These are phyloP conservation scores for Cantharis rufa DNA, from an alignment of 2,888 invertebrate species.

Conservation along the genomic window DNA sequence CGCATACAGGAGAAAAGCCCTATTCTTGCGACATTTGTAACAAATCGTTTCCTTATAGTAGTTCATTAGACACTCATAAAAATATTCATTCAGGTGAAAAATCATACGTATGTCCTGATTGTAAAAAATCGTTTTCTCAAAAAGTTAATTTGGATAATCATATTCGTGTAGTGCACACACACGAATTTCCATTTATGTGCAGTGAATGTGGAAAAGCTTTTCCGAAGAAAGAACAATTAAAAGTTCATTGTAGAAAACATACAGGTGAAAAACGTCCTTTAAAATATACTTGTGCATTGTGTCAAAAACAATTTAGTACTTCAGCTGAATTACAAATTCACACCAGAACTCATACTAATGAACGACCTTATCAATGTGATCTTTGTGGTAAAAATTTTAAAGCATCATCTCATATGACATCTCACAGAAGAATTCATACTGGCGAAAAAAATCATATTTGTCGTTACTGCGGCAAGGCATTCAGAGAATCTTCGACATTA, in stretches of 20 bases:
- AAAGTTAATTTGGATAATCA: constrained; percentile 41
- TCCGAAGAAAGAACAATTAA: constrained; percentile 40
- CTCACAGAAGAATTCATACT: constrained; percentile 42
- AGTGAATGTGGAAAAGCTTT: constrained; percentile 41
- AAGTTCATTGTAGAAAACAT: constrained; percentile 42
- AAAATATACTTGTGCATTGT: constrained; percentile 36
- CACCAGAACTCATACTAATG: constrained; percentile 40
- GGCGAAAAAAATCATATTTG: constrained; percentile 41
- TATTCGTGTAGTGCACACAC: constrained; percentile 41
- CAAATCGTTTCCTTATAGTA: constrained; percentile 41
- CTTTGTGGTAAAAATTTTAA: constrained; percentile 43
- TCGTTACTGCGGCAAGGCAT: constrained; percentile 40
- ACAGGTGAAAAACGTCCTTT: constrained; percentile 42
- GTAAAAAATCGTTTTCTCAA: constrained; percentile 41
- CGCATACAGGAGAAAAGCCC: constrained; percentile 41
- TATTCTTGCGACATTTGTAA: constrained; percentile 41
- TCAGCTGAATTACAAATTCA: constrained; percentile 38
- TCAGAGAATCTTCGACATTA: constrained; percentile 40
- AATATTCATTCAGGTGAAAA: constrained; percentile 40
- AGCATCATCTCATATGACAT: constrained; percentile 48
- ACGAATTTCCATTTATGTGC: constrained; percentile 45
- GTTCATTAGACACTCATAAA: constrained; percentile 42
- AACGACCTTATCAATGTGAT: constrained; percentile 43
- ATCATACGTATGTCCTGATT: constrained; percentile 39
- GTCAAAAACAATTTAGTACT: constrained; percentile 39